Conservation (phyloP, 2,797 vertebrate species). For the Peromyscus attwateri region DNA sequence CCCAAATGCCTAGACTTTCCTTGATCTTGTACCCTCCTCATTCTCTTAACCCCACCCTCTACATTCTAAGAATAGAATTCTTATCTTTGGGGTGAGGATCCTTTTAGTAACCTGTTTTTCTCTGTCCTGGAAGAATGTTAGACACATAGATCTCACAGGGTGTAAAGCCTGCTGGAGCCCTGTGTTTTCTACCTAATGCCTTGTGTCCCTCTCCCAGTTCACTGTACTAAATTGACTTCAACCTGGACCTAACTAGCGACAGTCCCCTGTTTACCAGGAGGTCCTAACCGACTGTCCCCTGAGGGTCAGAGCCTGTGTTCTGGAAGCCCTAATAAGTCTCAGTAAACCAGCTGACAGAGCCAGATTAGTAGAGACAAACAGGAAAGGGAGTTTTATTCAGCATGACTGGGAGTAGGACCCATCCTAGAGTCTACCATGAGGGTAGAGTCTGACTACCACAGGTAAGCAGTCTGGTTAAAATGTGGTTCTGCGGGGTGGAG, state of each 20-base stretch:
- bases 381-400: background rate
- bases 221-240: background rate
- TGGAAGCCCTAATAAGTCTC: background rate
- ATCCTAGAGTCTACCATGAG: background rate
- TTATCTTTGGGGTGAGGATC: background rate
- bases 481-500: background rate
- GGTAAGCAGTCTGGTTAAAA: background rate
- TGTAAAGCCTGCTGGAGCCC: background rate
- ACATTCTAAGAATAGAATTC: background rate
- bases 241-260: background rate
- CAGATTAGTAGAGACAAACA: background rate
- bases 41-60: background rate
- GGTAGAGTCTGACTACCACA: background rate
- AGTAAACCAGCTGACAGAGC: background rate
- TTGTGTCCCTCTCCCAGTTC: background rate
- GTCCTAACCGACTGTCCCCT: background rate
- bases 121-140: background rate
- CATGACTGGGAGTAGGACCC: background rate
- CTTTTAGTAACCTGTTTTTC: background rate
- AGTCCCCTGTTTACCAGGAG: background rate
- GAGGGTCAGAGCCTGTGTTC: background rate
- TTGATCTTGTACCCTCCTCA: background rate
- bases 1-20: background rate
- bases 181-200: background rate
- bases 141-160: background rate